Conservation (phyloP, 2,113 vertebrate species). For the Strix uralensis region DNA sequence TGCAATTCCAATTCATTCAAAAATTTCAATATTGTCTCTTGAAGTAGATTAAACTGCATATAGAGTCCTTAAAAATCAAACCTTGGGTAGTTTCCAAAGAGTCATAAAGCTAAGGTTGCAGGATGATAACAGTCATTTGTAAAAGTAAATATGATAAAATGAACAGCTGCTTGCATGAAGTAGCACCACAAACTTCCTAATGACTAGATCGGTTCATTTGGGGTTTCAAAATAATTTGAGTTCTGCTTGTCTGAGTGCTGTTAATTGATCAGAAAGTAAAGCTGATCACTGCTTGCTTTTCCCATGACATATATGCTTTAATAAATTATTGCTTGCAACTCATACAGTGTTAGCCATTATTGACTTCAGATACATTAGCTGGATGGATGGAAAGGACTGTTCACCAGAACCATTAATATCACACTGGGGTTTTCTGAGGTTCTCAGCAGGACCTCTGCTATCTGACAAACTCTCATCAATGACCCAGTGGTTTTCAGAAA, state of each 20-base stretch:
- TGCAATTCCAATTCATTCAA: conserved; percentile 40
- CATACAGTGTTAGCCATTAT: conserved; percentile 49
- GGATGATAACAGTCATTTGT: conserved; percentile 68
- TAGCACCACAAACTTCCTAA: conserved; percentile 56
- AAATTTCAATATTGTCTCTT: conserved; percentile 41
- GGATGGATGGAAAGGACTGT: neutral
- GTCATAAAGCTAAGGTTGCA: conserved; percentile 64
- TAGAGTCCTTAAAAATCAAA: conserved; percentile 57
- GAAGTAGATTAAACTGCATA: conserved; percentile 34
- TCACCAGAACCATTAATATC: conserved; percentile 31
- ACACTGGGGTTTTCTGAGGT: neutral
- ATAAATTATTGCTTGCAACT: conserved; percentile 63
- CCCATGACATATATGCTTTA: conserved; percentile 58
- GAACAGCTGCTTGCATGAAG: conserved; percentile 56
- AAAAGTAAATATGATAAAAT: conserved; percentile 71
- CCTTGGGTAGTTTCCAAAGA: conserved; percentile 56
- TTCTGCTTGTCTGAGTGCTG: conserved; percentile 57
- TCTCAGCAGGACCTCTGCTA: neutral
- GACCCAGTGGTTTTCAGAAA: neutral
- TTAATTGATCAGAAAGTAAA: conserved; percentile 76
- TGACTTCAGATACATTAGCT: conserved; percentile 56
- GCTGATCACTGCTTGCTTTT: conserved; percentile 62
- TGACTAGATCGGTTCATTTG: conserved; percentile 42
- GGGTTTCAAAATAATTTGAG: conserved; percentile 63
- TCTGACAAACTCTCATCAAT: neutral